phyloP scores from a whole-genome alignment of 2,888 invertebrate species.

The Dendrolimus houi region DNA sequence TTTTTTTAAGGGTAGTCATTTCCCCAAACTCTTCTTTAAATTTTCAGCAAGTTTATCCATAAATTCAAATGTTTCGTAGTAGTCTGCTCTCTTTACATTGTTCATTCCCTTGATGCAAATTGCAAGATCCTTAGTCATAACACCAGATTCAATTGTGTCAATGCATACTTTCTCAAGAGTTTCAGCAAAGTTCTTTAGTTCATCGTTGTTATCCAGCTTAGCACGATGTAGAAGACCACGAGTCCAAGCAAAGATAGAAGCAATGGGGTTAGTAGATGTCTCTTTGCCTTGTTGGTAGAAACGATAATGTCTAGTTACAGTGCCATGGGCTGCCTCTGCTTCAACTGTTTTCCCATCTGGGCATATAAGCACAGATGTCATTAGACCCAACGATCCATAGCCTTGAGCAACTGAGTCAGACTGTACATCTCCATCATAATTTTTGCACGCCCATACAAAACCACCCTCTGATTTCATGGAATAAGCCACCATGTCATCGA shows the following conservation, averaged over 20 bases:
- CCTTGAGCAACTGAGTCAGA: conserved; percentile 99
- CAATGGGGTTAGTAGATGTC: conserved; percentile 99
- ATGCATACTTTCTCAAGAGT: conserved; percentile 93
- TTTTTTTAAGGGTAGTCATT: conserved; percentile 57
- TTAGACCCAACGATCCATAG: conserved; percentile 95
- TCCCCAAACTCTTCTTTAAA: conserved; percentile 79
- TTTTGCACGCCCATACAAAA: conserved; percentile 99
- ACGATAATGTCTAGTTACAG: conserved; percentile 94
- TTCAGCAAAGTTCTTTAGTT: conserved; percentile 87
- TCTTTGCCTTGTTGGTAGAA: conserved; percentile 96
- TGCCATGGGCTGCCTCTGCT: conserved; percentile 98
- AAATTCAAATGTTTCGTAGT: conserved; percentile 97
- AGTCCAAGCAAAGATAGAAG: conserved; percentile 99
- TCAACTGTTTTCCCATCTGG: conserved; percentile 99
- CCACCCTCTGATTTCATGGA: conserved; percentile 98
- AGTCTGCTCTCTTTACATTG: conserved; percentile 86
- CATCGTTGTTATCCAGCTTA: conserved; percentile 90
- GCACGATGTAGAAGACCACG: conserved; percentile 95
- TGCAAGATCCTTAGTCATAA: conserved; percentile 99
- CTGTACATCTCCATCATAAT: conserved; percentile 99
- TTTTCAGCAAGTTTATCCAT: conserved; percentile 96
- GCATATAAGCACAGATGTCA: conserved; percentile 98
- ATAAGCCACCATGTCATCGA: conserved; percentile 99
- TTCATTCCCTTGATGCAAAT: conserved; percentile 97
- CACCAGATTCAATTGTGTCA: conserved; percentile 95